Conservation (phyloP, 2,797 vertebrate genomes). For the Platalea minor region DNA sequence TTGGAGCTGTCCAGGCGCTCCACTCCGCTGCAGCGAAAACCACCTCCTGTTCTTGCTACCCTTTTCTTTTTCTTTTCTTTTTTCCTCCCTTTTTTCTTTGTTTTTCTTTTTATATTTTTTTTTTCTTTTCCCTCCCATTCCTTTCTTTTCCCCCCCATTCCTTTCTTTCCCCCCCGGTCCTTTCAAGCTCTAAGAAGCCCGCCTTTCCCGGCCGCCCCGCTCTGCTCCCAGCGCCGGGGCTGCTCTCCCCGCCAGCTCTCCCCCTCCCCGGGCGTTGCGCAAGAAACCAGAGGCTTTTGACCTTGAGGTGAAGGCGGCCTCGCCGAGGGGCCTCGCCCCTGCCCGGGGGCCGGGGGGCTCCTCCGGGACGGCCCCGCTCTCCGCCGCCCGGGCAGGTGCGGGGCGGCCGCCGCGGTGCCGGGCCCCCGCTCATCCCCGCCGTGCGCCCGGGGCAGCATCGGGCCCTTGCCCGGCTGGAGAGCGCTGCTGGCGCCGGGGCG, state of each 20-base stretch:
- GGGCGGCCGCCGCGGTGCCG: neutral
- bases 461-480: neutral
- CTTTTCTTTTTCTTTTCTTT: neutral
- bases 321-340: neutral
- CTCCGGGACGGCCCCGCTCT: neutral
- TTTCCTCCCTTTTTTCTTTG: rapidly evolving
- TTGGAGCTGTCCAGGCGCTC: conserved; percentile 30
- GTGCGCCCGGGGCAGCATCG: rapidly evolving
- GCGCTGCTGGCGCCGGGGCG: neutral
- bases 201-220: neutral
- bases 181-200: neutral
- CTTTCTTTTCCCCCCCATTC: too few relatives aligned
- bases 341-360: neutral
- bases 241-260: too few relatives aligned
- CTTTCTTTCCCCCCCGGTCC: rapidly evolving
- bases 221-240: too few relatives aligned
- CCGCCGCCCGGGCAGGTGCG: neutral
- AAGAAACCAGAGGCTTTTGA: neutral
- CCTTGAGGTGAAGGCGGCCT: neutral
- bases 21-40: neutral
- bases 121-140: too few relatives aligned
- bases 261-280: neutral
- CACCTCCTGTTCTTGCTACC: rapidly evolving
- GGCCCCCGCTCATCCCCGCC: neutral
- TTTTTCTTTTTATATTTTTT: too few relatives aligned